Conservation (phyloP, 2,888 invertebrate genomes). For the Heterodera filipjevi region DNA sequence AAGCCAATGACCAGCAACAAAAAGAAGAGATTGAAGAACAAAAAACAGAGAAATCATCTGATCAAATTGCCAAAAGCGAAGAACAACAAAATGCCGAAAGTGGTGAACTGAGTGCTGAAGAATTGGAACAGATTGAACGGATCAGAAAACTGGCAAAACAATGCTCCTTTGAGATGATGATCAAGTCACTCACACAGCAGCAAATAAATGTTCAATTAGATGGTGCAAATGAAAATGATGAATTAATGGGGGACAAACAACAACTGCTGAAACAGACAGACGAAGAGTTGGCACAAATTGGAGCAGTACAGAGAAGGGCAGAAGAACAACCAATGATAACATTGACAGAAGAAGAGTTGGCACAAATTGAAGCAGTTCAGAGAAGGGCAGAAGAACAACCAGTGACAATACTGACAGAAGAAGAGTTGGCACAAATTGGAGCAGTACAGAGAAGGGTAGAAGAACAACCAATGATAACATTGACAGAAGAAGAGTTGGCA, state of each 20-base stretch:
- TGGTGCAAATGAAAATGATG: conserved; percentile 29
- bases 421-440: conserved; percentile 53
- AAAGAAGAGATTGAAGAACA: not conserved
- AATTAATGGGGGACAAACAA: no score
- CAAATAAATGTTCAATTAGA: conserved; percentile 27
- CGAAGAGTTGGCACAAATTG: conserved; percentile 54
- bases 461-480: no score
- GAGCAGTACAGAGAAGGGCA: conserved; percentile 31
- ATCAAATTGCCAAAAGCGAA: no score
- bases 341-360: conserved; percentile 40
- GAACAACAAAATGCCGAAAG: not conserved
- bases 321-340: no score
- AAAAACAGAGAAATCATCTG: no score
- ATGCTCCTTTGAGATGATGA: not conserved
- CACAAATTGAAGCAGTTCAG: conserved; percentile 35
- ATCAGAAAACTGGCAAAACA: not conserved
- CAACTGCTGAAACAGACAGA: conserved; percentile 39
- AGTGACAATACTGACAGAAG: conserved; percentile 41
- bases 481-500: conserved; percentile 40
- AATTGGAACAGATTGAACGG: not conserved
- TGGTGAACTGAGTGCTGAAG: not conserved
- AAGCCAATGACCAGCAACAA: not conserved
- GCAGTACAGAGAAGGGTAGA: conserved; percentile 34
- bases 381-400: not conserved
- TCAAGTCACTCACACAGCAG: not conserved